A percentile compares a stretch with the other conserved stretches of the same genome.
These are phyloP conservation scores for Sarcophaga subvicina DNA, from an alignment of 2,888 invertebrate species.

Conservation along the genomic window DNA sequence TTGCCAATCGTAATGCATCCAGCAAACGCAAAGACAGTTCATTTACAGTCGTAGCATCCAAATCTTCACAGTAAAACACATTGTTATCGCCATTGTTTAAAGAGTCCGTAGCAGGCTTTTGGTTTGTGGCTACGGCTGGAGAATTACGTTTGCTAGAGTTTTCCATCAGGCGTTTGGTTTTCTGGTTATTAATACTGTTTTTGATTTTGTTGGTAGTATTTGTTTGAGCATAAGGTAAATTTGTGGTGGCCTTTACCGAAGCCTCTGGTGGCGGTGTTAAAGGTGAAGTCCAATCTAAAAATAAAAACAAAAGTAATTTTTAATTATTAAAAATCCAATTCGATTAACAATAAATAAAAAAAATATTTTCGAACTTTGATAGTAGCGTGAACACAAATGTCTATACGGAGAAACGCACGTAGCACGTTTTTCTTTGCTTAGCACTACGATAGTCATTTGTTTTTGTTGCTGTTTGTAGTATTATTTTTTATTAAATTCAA, in stretches of 20 bases:
- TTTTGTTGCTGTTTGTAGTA: neutral
- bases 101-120: slow-evolving; percentile 45
- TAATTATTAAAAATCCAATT: neutral
- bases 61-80: slow-evolving; percentile 66
- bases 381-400: neutral
- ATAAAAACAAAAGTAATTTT: slow-evolving; percentile 37
- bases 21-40: slow-evolving; percentile 74
- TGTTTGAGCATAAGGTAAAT: slow-evolving; percentile 64
- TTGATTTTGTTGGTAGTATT: slow-evolving; percentile 71
- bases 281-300: slow-evolving; percentile 77
- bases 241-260: slow-evolving; percentile 59
- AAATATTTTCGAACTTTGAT: slow-evolving; percentile 40
- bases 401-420: slow-evolving; percentile 54
- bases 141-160: slow-evolving; percentile 47
- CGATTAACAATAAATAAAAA: slow-evolving; percentile 17
- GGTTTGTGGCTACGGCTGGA: slow-evolving; percentile 54
- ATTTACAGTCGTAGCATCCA: slow-evolving; percentile 69
- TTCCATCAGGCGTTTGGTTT: slow-evolving; percentile 63
- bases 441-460: neutral
- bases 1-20: slow-evolving; percentile 76
- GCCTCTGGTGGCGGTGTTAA: slow-evolving; percentile 72
- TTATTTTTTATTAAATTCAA: neutral
- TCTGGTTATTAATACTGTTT: slow-evolving; percentile 72
- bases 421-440: slow-evolving; percentile 49
- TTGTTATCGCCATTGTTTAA: slow-evolving; percentile 53